A percentile compares a stretch with the other conserved stretches of the same genome.
These are phyloP conservation scores for Lucilia sericata DNA, from an alignment of 1,140 invertebrate genomes.

Conservation along the genomic window DNA sequence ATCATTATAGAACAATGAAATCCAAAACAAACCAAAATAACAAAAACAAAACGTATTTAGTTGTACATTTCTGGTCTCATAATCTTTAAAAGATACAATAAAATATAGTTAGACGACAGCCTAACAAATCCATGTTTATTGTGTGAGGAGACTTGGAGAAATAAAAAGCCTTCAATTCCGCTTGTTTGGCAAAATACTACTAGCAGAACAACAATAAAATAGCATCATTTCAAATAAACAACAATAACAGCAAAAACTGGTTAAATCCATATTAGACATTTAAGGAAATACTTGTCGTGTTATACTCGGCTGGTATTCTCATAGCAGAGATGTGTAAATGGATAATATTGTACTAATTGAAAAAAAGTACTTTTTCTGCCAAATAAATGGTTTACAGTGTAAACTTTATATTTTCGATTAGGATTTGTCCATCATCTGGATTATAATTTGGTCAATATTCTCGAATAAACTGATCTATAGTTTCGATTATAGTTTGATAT, in stretches of 20 bases:
- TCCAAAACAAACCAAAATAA: background rate
- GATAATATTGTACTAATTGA: too few relatives aligned
- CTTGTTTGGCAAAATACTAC: background rate
- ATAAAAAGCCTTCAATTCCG: background rate
- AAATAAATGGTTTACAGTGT: too few relatives aligned
- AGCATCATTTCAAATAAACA: background rate
- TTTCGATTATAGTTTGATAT: too few relatives aligned
- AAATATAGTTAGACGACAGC: background rate
- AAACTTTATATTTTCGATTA: too few relatives aligned
- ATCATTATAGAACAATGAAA: background rate
- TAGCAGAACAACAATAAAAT: background rate
- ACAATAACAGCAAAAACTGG: background rate
- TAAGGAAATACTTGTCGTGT: background rate
- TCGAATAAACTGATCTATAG: too few relatives aligned
- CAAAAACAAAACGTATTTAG: background rate
- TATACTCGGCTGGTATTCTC: background rate
- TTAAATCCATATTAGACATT: slow-evolving; percentile 13
- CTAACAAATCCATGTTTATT: background rate
- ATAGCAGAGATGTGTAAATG: too few relatives aligned
- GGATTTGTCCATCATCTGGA: too few relatives aligned
- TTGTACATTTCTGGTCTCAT: slow-evolving; percentile 2
- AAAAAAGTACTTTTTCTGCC: too few relatives aligned
- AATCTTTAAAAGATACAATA: background rate
- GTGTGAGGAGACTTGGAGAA: too few relatives aligned
- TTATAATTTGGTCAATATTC: too few relatives aligned